Evolutionary conservation across 1,140 invertebrate species (phyloP).

Genomic region (Acromyrmex heyeri): DNA sequence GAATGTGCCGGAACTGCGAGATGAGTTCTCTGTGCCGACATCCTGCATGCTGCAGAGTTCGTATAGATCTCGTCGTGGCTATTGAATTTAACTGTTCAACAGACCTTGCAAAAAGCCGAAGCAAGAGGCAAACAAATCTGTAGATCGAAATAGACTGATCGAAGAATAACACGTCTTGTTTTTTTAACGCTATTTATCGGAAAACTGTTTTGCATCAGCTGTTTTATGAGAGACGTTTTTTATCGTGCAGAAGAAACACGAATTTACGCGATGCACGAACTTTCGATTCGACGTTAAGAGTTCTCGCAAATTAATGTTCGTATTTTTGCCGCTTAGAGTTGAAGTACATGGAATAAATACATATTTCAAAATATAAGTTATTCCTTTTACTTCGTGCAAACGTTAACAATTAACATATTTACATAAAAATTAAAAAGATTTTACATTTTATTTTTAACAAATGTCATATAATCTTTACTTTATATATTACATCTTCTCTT

Average conservation of each 20-base stretch:
- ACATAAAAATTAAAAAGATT: neutral
- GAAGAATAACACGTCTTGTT: neutral
- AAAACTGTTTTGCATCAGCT: neutral
- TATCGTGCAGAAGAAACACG: neutral
- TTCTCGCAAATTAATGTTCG: conserved; percentile 48
- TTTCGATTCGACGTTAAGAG: conserved; percentile 31
- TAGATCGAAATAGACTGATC: neutral
- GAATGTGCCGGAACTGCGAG: conserved; percentile 19
- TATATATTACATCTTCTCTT: neutral
- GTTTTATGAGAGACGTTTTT: conserved; percentile 17
- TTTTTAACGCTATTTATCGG: neutral
- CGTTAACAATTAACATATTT: neutral
- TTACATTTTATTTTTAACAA: neutral
- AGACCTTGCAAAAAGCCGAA: conserved; percentile 8
- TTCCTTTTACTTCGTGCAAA: neutral
- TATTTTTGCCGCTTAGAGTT: conserved; percentile 46
- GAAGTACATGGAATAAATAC: conserved; percentile 15
- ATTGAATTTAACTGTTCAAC: conserved; percentile 15
- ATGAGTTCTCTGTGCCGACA: conserved; percentile 37
- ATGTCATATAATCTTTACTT: neutral
- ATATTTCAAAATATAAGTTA: conserved; percentile 22
- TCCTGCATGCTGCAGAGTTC: conserved; percentile 7
- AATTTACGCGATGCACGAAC: conserved; percentile 20
- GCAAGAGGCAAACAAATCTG: conserved; percentile 1
- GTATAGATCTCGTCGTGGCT: neutral